Base-by-base conservation (phyloP, 2,797 vertebrate species). In the Catamblyrhynchus diadema region DNA sequence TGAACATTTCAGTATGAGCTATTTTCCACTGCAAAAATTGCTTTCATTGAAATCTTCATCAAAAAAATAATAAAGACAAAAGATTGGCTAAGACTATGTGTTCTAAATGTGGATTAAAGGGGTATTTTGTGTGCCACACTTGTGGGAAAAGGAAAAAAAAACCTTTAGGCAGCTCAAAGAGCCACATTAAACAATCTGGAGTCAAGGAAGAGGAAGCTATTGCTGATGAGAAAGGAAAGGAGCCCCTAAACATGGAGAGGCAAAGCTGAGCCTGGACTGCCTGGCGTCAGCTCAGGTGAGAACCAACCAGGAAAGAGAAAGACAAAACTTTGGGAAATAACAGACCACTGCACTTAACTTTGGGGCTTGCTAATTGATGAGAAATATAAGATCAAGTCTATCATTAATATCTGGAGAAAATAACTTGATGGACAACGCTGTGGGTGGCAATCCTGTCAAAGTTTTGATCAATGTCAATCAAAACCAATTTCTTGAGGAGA, bases 381-480 rank as follows among this genome's bases (percentile, higher is more conserved):
- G 20, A 91, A 24, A 81, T 66, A 60, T 9, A 33, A 90, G 15
- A 67, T 50, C 51, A 60, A 93, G 37, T 33, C 71, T 41, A 10
- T 85, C 70, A 54, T 59, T 81, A 90, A 67, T 48, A 88, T 24
- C 45, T 59, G 54, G 37, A 66, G 61, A 86, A 92, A 92, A 83
- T 48, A 90, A 70, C 54, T 51, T 64, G 79, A 92, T 82, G 91
- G 86, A 81, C 79, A 77, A 23, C n/a, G 7, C 51, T 32, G 48
- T 81, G 65, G 75, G 82, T 77, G 75, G 92, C 61, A 85, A 24
- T 86, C 79, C 50, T 79, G 71, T 85, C 78, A 92, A 77, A 81
- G 65, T 37, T 66, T 17, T n/a, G 66, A 93, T 81, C 59, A 50
- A 19, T 15, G 61, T 72, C 9, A 0, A 81, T 82, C 54, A 85